phyloP scores from a whole-genome alignment of 2,113 vertebrate genomes.

The Pristiophorus japonicus region DNA sequence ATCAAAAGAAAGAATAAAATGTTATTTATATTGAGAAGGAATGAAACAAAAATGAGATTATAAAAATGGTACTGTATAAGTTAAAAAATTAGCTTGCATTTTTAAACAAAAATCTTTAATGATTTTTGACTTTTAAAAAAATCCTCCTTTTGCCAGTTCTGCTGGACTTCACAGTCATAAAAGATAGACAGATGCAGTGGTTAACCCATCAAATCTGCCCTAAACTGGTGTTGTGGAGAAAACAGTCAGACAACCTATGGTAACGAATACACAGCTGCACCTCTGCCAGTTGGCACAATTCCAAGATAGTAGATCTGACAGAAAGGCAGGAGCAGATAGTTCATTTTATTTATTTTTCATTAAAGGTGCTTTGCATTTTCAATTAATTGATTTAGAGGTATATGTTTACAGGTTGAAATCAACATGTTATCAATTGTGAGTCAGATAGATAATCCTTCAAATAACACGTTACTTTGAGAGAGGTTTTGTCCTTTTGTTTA shows the following conservation, averaged over 20 bases:
- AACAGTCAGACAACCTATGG: neutral
- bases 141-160: neutral
- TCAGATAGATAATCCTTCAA: neutral
- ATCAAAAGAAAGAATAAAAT: neutral
- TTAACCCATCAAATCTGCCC: neutral
- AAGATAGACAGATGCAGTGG: slow-evolving; percentile 3
- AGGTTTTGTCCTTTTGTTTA: neutral
- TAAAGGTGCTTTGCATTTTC: slow-evolving; percentile 7
- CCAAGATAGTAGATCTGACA: neutral
- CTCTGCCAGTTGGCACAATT: neutral
- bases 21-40: neutral
- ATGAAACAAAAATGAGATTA: neutral
- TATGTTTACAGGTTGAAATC: neutral
- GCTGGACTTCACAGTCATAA: neutral
- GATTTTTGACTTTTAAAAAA: neutral
- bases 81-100: neutral
- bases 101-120: neutral
- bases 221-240: neutral
- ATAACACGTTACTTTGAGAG: neutral
- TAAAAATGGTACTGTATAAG: neutral
- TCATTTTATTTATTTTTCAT: neutral
- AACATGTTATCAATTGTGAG: slow-evolving; percentile 18
- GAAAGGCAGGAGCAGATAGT: neutral
- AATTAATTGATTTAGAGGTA: neutral
- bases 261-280: neutral